Evolutionary conservation across 2,113 vertebrate genomes (phyloP).

Genomic region (Syngnathus floridae): DNA sequence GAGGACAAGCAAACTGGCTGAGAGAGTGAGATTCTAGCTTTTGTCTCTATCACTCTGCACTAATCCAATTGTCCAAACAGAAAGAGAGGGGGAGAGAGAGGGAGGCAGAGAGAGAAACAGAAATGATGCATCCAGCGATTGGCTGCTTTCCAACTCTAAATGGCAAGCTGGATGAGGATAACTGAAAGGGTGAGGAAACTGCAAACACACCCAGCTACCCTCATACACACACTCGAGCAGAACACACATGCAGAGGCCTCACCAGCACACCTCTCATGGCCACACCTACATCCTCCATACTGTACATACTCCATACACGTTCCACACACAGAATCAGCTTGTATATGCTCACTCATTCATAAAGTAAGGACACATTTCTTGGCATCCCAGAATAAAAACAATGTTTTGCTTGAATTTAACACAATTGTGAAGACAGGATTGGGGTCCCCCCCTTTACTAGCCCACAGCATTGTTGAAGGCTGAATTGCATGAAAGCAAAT

Average conservation of each 20-base stretch:
- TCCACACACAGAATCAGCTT: conserved; percentile 4
- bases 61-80: conserved; percentile 60
- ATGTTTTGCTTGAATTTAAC: neutral
- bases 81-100: conserved; percentile 14
- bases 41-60: conserved; percentile 57
- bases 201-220: conserved; percentile 27
- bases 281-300: neutral
- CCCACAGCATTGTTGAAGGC: conserved; percentile 22
- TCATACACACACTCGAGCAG: neutral
- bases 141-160: conserved; percentile 62
- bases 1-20: conserved; percentile 45
- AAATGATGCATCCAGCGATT: conserved; percentile 32
- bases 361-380: conserved; percentile 5
- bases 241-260: neutral
- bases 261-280: neutral
- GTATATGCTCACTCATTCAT: conserved; percentile 7
- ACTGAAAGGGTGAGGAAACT: conserved; percentile 47
- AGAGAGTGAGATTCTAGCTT: conserved; percentile 52
- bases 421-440: neutral
- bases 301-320: neutral
- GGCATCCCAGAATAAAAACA: neutral
- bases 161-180: conserved; percentile 54
- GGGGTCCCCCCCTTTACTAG: conserved; percentile 10
- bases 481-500: neutral
- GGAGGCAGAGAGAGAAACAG: conserved; percentile 10